A percentile compares a stretch with the other conserved stretches of the same genome.
phyloP scores from a whole-genome alignment of 2,888 invertebrate species.

The Pristionchus entomophagus region DNA sequence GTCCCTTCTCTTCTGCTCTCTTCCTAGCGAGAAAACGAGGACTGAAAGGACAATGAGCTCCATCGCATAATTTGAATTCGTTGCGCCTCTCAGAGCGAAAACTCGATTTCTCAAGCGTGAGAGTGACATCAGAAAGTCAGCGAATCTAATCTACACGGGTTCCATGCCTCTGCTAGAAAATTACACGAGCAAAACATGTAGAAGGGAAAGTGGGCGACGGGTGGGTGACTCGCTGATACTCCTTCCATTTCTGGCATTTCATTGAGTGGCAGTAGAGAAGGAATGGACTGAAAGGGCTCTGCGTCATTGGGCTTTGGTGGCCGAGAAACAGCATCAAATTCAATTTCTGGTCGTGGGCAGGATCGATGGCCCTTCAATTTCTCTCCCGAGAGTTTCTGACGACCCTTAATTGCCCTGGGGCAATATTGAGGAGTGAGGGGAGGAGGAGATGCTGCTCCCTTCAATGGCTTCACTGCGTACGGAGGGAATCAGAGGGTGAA shows the following conservation, averaged over 20 bases:
- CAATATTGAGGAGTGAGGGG: not conserved
- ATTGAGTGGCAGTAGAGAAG: not conserved
- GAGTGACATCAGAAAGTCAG: not conserved
- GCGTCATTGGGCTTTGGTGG: conserved; percentile 19
- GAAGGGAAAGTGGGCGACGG: not conserved
- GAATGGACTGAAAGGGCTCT: too few species aligned
- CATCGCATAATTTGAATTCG: not conserved
- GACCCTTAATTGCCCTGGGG: not conserved
- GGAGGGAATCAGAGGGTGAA: not conserved
- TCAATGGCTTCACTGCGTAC: not conserved
- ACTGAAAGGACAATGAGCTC: conserved; percentile 17
- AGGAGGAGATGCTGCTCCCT: not conserved
- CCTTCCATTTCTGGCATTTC: not conserved
- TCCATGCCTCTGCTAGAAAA: not conserved
- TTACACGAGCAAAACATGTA: not conserved
- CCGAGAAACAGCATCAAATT: not conserved
- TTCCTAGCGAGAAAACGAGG: not conserved
- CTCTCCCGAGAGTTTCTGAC: not conserved
- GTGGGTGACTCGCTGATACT: not conserved
- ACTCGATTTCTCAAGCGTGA: not conserved
- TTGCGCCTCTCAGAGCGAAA: not conserved
- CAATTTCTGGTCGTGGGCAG: not conserved
- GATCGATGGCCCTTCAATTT: not conserved
- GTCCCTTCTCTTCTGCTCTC: not conserved
- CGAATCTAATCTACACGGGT: conserved; percentile 19